phyloP scores from a whole-genome alignment of 1,140 invertebrate species.

The Nymphalis io region DNA sequence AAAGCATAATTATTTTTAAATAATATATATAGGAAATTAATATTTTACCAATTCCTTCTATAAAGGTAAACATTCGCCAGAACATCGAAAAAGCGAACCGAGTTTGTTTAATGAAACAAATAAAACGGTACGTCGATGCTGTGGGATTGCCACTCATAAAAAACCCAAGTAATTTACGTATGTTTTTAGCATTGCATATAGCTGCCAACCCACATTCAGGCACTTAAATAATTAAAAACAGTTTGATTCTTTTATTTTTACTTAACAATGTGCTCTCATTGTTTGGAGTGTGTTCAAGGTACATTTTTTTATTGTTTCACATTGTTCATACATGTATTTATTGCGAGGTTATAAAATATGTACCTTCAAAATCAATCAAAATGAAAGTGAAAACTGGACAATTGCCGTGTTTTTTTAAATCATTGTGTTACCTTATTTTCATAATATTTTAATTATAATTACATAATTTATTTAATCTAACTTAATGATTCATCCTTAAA shows the following conservation, averaged over 20 bases:
- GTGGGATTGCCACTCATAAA: constrained; percentile 1
- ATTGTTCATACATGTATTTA: no score
- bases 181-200: background rate
- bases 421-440: no score
- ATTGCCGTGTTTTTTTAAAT: no score
- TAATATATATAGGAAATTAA: background rate
- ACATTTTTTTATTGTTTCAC: no score
- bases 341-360: no score
- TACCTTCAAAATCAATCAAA: no score
- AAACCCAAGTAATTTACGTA: background rate
- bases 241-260: background rate
- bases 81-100: background rate
- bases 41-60: background rate
- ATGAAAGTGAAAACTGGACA: no score
- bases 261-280: background rate
- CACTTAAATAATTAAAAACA: background rate
- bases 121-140: background rate
- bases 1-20: no score
- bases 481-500: no score
- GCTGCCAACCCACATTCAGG: background rate
- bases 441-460: no score
- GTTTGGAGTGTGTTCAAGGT: no score
- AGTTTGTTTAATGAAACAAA: constrained; percentile 1
- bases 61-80: background rate
- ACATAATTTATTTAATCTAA: no score